Conservation (phyloP, 2,888 invertebrate genomes). For the Metellina segmentata region DNA sequence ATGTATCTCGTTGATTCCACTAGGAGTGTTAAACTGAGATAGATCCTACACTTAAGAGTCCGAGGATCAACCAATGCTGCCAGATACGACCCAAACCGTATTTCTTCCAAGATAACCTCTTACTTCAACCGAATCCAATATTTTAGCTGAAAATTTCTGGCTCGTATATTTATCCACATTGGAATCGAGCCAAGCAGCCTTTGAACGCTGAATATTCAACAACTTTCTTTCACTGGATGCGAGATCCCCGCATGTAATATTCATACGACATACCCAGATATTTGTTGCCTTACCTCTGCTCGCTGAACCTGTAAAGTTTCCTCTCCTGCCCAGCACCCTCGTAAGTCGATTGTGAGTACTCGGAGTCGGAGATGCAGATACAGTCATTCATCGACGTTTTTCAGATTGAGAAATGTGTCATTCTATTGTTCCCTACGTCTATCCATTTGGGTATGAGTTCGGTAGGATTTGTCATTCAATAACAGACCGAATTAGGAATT, state of each 20-base stretch:
- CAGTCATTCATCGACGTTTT: background rate
- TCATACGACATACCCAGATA: constrained; percentile 55
- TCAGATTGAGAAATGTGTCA: background rate
- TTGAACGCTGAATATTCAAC: constrained; percentile 55
- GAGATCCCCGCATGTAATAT: constrained; percentile 51
- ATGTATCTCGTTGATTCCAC: no score
- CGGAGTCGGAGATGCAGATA: background rate
- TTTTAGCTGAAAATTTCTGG: constrained; percentile 15
- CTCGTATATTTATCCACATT: constrained; percentile 9
- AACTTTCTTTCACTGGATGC: constrained; percentile 4
- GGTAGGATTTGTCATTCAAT: no score
- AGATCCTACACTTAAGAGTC: no score
- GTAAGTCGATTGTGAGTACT: background rate
- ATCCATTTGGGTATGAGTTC: no score
- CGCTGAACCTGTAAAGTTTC: constrained; percentile 10
- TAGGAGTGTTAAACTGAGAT: no score
- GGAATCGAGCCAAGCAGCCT: constrained; percentile 32
- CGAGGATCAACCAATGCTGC: no score
- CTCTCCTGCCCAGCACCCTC: constrained; percentile 7
- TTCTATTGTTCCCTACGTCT: no score
- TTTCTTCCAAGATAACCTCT: no score
- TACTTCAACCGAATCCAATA: background rate
- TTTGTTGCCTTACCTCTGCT: constrained; percentile 46
- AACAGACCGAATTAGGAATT: no score
- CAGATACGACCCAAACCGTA: no score